Base-by-base conservation (phyloP, 2,113 vertebrate species). In the Macrotus californicus region DNA sequence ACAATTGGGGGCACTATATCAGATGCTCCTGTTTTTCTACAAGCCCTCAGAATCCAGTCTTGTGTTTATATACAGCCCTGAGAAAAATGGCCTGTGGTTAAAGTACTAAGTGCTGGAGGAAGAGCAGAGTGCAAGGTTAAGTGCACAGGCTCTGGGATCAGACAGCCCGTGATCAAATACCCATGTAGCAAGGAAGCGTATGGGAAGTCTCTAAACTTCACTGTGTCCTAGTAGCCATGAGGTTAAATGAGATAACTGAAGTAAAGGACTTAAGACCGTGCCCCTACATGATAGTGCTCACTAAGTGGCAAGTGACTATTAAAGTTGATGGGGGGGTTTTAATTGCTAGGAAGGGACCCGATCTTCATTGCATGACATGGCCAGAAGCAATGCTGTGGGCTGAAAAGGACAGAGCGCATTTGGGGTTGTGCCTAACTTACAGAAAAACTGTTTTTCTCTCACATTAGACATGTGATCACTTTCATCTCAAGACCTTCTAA, bases 51-150 rank as follows among this genome's bases (percentile, higher is more conserved):
- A 79, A 94, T 43, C 89, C 67, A 73, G 80, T 48, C 56, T 96
- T 7, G 6, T 54, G n/a, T 85, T 95, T 96, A 92, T 77, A 93
- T 59, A 94, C 0, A 3, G 29, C 89, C 81, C 34, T 52, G 70
- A 93, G 95, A 94, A 94, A 96, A 97, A 96, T 67, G 64, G 79
- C 73, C 41, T 29, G 15, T 43, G 82, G 70, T 94, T 83, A 86
- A 96, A 96, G 59, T 67, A 89, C 73, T 85, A 95, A 95, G 54
- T 56, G 50, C 81, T 52, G 79, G 21, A 91, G 73, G 72, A 85
- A 83, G 67, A 82, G 61, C 0, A 39, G 8, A 46, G n/a, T 46
- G 2, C 21, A 13, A 34, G 54, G 81, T 52, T 82, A 95, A 94
- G 81, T 54, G 70, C 52, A 86, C 54, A 56, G 77, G 31, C 64